Conservation (phyloP, 2,888 invertebrate genomes). For the Mythimna impura region DNA sequence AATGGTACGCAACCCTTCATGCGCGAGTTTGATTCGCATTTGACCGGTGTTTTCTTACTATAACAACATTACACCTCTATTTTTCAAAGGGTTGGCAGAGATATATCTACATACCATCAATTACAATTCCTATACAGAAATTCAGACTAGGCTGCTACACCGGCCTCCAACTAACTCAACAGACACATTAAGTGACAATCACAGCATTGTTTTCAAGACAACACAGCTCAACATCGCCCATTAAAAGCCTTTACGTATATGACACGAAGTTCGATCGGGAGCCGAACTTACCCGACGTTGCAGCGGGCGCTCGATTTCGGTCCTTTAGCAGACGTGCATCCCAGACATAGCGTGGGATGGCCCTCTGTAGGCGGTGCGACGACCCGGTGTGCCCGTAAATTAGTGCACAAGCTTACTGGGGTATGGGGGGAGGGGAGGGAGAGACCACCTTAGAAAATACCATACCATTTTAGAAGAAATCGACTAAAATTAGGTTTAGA, state of each 20-base stretch:
- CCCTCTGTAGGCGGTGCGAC: conserved; percentile 51
- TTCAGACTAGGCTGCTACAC: no score
- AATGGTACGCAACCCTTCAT: no score
- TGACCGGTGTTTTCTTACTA: no score
- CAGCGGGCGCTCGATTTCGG: conserved; percentile 47
- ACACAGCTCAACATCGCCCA: conserved; percentile 14
- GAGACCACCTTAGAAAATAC: neutral
- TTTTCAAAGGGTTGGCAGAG: no score
- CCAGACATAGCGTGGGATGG: conserved; percentile 57
- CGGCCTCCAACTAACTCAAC: no score
- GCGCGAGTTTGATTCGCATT: no score
- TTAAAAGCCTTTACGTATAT: conserved; percentile 36
- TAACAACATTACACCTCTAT: no score
- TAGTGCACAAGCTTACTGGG: conserved; percentile 32
- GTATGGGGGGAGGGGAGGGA: conserved; percentile 1
- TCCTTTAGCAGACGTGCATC: conserved; percentile 52
- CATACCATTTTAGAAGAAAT: neutral
- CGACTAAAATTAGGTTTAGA: neutral
- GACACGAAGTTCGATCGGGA: conserved; percentile 11
- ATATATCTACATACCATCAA: no score
- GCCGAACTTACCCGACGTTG: conserved; percentile 36
- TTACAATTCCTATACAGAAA: no score
- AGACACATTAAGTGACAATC: neutral
- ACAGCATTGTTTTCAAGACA: neutral
- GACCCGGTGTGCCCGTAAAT: conserved; percentile 55